These are phyloP conservation scores for Rana temporaria DNA, from an alignment of 2,113 vertebrate species.

Conservation along the genomic window DNA sequence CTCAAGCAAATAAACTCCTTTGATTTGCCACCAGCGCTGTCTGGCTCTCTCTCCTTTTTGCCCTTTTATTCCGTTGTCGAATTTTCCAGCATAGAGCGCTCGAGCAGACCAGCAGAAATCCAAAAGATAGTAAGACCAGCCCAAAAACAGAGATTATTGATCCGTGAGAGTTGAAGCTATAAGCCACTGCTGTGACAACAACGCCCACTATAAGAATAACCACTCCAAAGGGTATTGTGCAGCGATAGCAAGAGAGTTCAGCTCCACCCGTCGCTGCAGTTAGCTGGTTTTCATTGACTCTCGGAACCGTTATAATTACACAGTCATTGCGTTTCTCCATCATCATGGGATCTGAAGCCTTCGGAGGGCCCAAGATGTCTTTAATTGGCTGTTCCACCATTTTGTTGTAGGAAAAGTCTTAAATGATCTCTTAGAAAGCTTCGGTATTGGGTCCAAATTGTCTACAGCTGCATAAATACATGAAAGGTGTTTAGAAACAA, in stretches of 20 bases:
- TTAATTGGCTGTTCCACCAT: constrained; percentile 86
- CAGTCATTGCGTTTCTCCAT: constrained; percentile 74
- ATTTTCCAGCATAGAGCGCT: constrained; percentile 88
- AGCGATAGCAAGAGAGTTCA: constrained; percentile 94
- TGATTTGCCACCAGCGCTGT: constrained; percentile 85
- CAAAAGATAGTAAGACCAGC: constrained; percentile 83
- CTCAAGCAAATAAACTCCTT: constrained; percentile 81
- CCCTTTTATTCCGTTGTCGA: constrained; percentile 84
- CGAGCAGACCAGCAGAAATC: constrained; percentile 83
- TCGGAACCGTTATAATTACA: constrained; percentile 75
- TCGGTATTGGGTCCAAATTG: constrained; percentile 46
- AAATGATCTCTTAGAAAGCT: constrained; percentile 53
- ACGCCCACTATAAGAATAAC: constrained; percentile 91
- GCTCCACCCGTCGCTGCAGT: constrained; percentile 89
- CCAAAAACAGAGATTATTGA: constrained; percentile 94
- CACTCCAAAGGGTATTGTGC: constrained; percentile 91
- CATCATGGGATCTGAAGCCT: constrained; percentile 67
- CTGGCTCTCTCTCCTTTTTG: constrained; percentile 91
- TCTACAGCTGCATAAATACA: constrained; percentile 62
- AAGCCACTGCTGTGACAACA: constrained; percentile 90
- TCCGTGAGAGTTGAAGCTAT: constrained; percentile 96
- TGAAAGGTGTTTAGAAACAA: not conserved
- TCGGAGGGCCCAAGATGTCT: constrained; percentile 76
- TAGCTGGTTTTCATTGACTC: constrained; percentile 87
- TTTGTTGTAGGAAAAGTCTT: constrained; percentile 19